Percentiles rank a stretch among this genome's conserved stretches.
These are phyloP conservation scores for Prunella himalayana DNA, from an alignment of 2,113 vertebrate species.

Conservation along the genomic window DNA sequence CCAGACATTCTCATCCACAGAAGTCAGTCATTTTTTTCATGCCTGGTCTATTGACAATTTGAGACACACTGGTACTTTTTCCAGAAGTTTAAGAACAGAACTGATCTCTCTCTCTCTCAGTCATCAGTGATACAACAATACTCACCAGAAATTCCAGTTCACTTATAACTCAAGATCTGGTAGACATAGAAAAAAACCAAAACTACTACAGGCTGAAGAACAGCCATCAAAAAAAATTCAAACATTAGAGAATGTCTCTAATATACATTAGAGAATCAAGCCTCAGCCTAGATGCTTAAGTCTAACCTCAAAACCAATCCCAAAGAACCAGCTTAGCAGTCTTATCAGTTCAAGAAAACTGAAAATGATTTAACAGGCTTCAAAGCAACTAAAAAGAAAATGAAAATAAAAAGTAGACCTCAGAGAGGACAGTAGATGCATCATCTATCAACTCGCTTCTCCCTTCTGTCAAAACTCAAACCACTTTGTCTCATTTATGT, in stretches of 20 bases:
- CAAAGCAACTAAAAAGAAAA: neutral
- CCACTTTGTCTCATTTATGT: neutral
- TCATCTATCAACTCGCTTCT: neutral
- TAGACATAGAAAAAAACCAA: neutral
- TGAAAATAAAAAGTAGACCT: neutral
- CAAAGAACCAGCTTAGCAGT: neutral
- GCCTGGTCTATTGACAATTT: neutral
- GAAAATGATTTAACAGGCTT: neutral
- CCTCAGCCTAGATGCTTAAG: neutral
- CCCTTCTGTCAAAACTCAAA: neutral
- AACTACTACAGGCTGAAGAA: neutral
- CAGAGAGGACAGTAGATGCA: neutral
- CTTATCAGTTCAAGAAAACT: neutral
- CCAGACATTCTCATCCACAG: neutral
- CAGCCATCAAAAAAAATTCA: neutral
- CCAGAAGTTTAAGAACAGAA: neutral
- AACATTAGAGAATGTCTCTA: too few species aligned
- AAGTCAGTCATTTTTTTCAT: neutral
- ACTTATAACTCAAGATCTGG: neutral
- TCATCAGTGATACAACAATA: neutral
- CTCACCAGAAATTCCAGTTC: neutral
- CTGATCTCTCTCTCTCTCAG: neutral
- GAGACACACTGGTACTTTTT: neutral
- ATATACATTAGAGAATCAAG: neutral
- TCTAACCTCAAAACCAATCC: neutral